Evolutionary conservation across 2,113 vertebrate genomes (phyloP), one percentile per base, ranked within the genome.

Genomic region (Pomatorhinus ruficollis): DNA sequence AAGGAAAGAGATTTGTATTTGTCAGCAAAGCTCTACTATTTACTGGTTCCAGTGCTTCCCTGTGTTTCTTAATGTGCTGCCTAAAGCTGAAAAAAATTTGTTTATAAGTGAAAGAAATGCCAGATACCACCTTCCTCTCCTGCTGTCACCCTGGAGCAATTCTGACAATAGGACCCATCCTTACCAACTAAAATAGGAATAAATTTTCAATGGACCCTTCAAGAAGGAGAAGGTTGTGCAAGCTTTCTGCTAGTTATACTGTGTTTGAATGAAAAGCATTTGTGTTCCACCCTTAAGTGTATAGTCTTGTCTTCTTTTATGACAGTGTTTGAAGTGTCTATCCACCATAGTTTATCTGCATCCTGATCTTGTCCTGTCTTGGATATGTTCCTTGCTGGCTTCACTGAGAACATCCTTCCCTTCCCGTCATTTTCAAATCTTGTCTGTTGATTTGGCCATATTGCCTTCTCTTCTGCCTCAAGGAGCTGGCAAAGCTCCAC

Each of bases 331-430:
- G 68, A 89, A 87, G 20, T 40, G 31, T 44, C 40, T 91, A 21
- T 89, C 60, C 56, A 53, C 69, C 30, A 15, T 15, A 19, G 49
- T 78, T 93, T 95, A 75, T 87, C 74, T 21, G 1, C 28, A 50
- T 84, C 59, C 64, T 90, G 42, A 81, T 92, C 83, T 88, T 95
- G 76, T 88, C 85, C 56, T 70, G 12, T 69, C 60, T 81, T 94
- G 79, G 85, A 42, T 70, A 50, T 53, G 10, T 63, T 91, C 74
- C 59, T 72, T 53, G 31, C 37, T 86, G 59, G 24, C 71, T 83
- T 66, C 56, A 28, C 33, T 52, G 47, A 54, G 42, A 90, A 53
- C 28, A 47, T 86, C 4, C 1, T 86, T 86, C 47, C 9, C 11
- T 74, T 78, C 30, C 39, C 25, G 3, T 78, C 33, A 11, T 87